Evolutionary conservation across 2,113 vertebrate species (phyloP).

Genomic region (Antennarius striatus): DNA sequence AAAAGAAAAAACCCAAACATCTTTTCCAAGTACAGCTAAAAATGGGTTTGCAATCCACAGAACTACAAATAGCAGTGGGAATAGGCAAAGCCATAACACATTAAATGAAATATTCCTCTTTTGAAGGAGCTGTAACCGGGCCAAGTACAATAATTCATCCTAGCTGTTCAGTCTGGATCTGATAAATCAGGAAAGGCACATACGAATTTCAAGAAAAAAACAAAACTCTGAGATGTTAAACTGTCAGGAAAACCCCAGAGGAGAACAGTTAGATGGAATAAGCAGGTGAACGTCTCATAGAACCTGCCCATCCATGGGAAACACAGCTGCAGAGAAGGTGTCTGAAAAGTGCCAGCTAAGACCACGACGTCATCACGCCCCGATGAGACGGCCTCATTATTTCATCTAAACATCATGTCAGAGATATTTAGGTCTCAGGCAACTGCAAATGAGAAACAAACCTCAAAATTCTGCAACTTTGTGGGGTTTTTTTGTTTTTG

Average conservation of each 20-base stretch:
- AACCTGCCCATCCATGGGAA: conserved; percentile 10
- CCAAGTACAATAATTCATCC: conserved; percentile 9
- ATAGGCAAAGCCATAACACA: not conserved
- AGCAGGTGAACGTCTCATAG: conserved; percentile 2
- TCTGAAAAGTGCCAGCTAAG: conserved; percentile 37
- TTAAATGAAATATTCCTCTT: conserved; percentile 10
- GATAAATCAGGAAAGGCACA: conserved; percentile 26
- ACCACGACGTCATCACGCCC: conserved; percentile 1
- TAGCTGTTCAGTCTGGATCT: conserved; percentile 20
- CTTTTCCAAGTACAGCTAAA: conserved; percentile 9
- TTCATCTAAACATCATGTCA: not conserved
- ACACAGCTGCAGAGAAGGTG: conserved; percentile 11
- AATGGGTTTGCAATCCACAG: conserved; percentile 1
- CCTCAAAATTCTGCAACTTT: not conserved
- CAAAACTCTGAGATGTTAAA: not conserved
- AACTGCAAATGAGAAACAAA: conserved; percentile 3
- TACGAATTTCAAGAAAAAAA: not conserved
- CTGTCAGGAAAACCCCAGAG: not conserved
- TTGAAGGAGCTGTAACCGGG: conserved; percentile 14
- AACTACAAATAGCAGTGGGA: conserved; percentile 14
- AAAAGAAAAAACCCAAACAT: not conserved
- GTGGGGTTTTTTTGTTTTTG: conserved; percentile 11
- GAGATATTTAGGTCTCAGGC: not conserved
- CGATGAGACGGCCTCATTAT: conserved; percentile 7
- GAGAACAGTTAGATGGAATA: not conserved